These are phyloP conservation scores for Brevimyrus niger DNA, from an alignment of 2,113 vertebrate species.

Conservation along the genomic window DNA sequence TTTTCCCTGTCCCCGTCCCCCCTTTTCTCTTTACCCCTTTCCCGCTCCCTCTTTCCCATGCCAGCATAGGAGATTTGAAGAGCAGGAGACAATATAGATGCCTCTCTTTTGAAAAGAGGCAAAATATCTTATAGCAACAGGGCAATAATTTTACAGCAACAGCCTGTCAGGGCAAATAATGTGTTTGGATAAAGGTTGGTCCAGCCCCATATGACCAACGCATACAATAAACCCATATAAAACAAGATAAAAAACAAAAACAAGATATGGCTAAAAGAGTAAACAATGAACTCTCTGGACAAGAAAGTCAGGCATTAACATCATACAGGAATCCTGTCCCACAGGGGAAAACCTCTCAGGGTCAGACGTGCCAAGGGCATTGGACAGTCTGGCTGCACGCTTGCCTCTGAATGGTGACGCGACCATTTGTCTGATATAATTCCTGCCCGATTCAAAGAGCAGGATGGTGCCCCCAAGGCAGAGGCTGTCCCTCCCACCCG, in stretches of 20 bases:
- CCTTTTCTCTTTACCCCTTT: background rate
- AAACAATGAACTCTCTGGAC: background rate
- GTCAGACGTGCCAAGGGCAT: constrained; percentile 31
- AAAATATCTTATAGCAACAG: background rate
- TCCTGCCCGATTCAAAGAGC: constrained; percentile 6
- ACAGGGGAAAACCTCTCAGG: background rate
- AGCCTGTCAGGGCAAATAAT: background rate
- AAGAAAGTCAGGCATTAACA: background rate
- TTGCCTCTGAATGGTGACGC: constrained; percentile 41
- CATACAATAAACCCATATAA: background rate
- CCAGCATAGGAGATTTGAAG: background rate
- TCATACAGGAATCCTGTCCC: background rate
- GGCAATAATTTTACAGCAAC: background rate
- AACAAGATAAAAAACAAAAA: background rate
- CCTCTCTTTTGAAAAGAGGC: background rate
- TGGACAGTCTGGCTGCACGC: constrained; percentile 22
- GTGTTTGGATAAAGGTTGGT: background rate
- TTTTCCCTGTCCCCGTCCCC: too few relatives aligned
- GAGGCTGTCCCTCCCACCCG: background rate
- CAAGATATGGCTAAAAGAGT: background rate
- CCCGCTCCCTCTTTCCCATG: background rate
- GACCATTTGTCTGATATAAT: constrained; percentile 34
- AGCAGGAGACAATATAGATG: background rate
- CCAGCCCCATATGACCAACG: background rate
- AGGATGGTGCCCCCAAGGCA: constrained; percentile 19